Evolutionary conservation across 2,797 vertebrate genomes (phyloP).

Genomic region (Acrossocheilus fasciatus): DNA sequence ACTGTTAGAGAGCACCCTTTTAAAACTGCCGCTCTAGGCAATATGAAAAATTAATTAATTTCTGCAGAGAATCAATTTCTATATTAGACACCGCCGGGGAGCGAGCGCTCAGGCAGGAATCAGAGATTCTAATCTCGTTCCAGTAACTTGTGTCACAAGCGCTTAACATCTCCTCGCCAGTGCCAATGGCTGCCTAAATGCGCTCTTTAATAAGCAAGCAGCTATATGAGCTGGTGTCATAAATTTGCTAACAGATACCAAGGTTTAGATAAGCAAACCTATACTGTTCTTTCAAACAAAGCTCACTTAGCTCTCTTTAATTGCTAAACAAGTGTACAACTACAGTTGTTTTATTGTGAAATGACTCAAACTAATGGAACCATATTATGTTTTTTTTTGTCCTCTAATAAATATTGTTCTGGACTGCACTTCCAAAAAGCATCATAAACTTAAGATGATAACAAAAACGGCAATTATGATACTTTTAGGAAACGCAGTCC

Average conservation of each 20-base stretch:
- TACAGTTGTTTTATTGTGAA: background rate
- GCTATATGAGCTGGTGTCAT: slow-evolving; percentile 8
- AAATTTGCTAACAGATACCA: background rate
- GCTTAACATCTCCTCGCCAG: slow-evolving; percentile 45
- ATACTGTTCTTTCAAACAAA: background rate
- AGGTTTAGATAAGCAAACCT: slow-evolving; percentile 5
- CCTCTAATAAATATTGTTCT: background rate
- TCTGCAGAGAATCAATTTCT: slow-evolving; percentile 99
- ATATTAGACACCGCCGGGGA: slow-evolving; percentile 92
- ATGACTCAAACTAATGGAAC: background rate
- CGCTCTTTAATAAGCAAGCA: slow-evolving; percentile 37
- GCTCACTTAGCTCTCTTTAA: background rate
- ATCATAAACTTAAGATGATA: background rate
- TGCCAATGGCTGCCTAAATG: slow-evolving; percentile 27
- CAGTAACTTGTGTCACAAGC: slow-evolving; percentile 78
- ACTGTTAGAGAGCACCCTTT: slow-evolving; percentile 94
- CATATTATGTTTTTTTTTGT: background rate
- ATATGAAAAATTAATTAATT: slow-evolving; percentile 99
- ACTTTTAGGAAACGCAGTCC: background rate
- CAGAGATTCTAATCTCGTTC: slow-evolving; percentile 79
- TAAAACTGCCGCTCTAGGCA: slow-evolving; percentile 99
- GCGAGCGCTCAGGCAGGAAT: slow-evolving; percentile 81
- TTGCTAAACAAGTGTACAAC: background rate
- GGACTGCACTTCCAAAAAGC: background rate
- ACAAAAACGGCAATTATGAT: background rate